phyloP scores from a whole-genome alignment of 1,140 invertebrate genomes.

The Pachyrhynchus sulphureomaculatus region DNA sequence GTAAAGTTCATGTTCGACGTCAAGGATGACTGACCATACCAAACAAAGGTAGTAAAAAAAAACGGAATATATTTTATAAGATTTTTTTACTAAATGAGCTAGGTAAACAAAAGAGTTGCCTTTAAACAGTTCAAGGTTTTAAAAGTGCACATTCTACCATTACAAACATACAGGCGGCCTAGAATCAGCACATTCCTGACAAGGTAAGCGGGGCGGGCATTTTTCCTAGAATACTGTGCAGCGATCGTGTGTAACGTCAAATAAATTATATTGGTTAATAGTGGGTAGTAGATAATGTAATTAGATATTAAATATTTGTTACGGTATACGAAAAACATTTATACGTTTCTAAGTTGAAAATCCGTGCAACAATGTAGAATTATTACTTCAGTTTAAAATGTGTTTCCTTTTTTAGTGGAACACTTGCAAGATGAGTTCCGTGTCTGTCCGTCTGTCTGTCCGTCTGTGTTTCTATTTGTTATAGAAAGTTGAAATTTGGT shows the following conservation, averaged over 20 bases:
- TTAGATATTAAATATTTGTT: no score
- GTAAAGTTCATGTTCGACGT: background rate
- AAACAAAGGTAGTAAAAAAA: background rate
- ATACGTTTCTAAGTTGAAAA: no score
- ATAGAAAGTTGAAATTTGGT: no score
- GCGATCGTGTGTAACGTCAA: no score
- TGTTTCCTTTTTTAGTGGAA: no score
- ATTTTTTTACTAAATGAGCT: background rate
- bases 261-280: background rate
- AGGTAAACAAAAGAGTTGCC: background rate
- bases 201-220: constrained; percentile 1
- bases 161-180: constrained; percentile 1
- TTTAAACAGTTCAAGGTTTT: constrained; percentile 15
- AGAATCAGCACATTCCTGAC: constrained; percentile 6
- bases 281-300: no score
- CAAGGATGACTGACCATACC: background rate
- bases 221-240: background rate
- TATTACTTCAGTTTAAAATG: no score
- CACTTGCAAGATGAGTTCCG: no score
- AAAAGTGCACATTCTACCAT: constrained; percentile 2
- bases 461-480: no score
- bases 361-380: no score
- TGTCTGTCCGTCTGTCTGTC: no score
- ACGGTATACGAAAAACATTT: no score
- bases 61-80: background rate